Conservation (phyloP, 2,113 vertebrate genomes). For the Naja naja region DNA sequence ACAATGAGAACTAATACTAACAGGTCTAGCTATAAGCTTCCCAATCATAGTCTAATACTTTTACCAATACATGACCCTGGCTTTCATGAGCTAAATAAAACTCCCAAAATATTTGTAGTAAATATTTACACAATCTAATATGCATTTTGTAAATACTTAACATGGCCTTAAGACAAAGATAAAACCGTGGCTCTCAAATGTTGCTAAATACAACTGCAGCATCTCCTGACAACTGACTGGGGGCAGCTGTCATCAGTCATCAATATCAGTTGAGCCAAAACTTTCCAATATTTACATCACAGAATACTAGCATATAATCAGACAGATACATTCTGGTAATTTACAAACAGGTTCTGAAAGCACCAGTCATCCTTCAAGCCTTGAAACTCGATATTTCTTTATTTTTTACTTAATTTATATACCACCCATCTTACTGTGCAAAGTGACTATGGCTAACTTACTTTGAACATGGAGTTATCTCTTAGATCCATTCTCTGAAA, state of each 20-base stretch:
- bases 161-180: neutral
- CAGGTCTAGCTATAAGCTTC: neutral
- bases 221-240: neutral
- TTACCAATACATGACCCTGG: neutral
- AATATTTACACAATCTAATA: neutral
- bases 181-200: neutral
- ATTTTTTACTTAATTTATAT: neutral
- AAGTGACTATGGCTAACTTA: neutral
- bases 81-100: neutral
- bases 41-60: neutral
- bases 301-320: neutral
- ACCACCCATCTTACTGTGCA: neutral
- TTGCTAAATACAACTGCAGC: neutral
- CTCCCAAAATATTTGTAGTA: neutral
- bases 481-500: neutral
- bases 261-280: neutral
- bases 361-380: neutral
- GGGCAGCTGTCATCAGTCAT: neutral
- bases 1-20: neutral
- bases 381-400: too few species aligned
- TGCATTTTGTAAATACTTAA: neutral
- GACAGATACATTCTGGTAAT: neutral
- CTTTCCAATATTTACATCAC: neutral
- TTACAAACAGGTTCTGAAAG: neutral
- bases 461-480: neutral